phyloP scores from a whole-genome alignment of 2,113 vertebrate genomes.

The Coryphaenoides rupestris region DNA sequence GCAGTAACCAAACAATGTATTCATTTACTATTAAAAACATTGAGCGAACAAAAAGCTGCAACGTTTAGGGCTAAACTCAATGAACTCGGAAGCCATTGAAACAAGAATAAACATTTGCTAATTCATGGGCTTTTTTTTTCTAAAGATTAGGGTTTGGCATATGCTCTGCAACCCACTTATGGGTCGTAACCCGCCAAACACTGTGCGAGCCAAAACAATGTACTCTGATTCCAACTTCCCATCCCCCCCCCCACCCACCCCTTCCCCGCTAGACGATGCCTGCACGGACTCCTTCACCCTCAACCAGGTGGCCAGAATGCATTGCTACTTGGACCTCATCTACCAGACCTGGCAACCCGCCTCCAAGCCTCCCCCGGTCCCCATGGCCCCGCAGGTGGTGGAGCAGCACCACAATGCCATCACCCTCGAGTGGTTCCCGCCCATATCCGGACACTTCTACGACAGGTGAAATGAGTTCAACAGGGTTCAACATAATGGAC shows the following conservation, averaged over 20 bases:
- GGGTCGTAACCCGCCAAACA: background rate
- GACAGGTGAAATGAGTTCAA: slow-evolving; percentile 86
- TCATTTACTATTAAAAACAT: too few relatives aligned
- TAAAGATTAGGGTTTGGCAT: too few relatives aligned
- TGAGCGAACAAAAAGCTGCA: too few relatives aligned
- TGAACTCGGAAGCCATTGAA: too few relatives aligned
- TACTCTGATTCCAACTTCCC: background rate
- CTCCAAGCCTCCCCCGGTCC: slow-evolving; percentile 83
- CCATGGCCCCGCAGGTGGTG: slow-evolving; percentile 88
- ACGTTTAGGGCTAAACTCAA: too few relatives aligned
- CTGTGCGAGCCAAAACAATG: too few relatives aligned
- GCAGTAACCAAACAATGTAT: too few relatives aligned
- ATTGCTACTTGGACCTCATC: slow-evolving; percentile 95
- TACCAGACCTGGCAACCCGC: slow-evolving; percentile 91
- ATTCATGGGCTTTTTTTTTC: too few relatives aligned
- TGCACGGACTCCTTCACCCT: slow-evolving; percentile 96
- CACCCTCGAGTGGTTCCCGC: slow-evolving; percentile 93
- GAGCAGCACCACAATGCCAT: slow-evolving; percentile 77
- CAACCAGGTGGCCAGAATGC: slow-evolving; percentile 97
- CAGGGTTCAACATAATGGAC: too few relatives aligned
- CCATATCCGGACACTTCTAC: slow-evolving; percentile 90
- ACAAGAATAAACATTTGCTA: too few relatives aligned
- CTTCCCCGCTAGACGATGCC: slow-evolving; percentile 81
- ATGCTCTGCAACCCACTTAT: background rate
- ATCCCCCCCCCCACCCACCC: background rate